A percentile compares a stretch with the other conserved stretches of the same genome.
These are phyloP conservation scores for Thryonomys swinderianus DNA, from an alignment of 2,113 vertebrate species.

Conservation along the genomic window DNA sequence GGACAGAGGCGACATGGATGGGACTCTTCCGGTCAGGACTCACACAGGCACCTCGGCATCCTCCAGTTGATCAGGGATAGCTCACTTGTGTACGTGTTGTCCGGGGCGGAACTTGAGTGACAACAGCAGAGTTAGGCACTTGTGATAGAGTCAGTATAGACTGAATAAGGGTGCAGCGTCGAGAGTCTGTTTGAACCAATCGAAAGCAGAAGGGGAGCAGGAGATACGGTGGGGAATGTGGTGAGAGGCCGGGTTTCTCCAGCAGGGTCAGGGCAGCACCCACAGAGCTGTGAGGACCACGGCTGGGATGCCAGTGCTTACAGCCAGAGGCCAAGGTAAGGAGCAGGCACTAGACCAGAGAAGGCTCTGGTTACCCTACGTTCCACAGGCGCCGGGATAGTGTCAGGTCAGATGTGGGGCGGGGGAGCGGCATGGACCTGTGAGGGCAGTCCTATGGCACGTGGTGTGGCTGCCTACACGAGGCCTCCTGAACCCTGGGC, in stretches of 20 bases:
- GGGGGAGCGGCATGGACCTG: rapidly evolving
- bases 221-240: rapidly evolving
- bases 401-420: no score
- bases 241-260: background rate
- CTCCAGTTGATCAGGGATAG: background rate
- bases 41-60: background rate
- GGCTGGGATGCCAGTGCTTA: background rate
- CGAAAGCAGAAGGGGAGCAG: rapidly evolving
- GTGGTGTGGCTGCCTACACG: rapidly evolving
- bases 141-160: background rate
- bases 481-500: background rate
- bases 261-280: background rate
- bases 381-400: background rate
- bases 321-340: background rate
- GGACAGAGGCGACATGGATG: background rate
- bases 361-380: background rate
- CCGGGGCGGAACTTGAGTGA: background rate
- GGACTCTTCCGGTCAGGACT: background rate
- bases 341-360: background rate
- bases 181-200: background rate
- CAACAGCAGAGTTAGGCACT: background rate
- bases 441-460: background rate
- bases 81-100: background rate
- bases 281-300: background rate
- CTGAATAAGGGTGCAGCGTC: background rate